Evolutionary conservation across 2,888 invertebrate species (phyloP), one percentile per base, ranked within the genome.

Genomic region (Opisthograptis luteolata): DNA sequence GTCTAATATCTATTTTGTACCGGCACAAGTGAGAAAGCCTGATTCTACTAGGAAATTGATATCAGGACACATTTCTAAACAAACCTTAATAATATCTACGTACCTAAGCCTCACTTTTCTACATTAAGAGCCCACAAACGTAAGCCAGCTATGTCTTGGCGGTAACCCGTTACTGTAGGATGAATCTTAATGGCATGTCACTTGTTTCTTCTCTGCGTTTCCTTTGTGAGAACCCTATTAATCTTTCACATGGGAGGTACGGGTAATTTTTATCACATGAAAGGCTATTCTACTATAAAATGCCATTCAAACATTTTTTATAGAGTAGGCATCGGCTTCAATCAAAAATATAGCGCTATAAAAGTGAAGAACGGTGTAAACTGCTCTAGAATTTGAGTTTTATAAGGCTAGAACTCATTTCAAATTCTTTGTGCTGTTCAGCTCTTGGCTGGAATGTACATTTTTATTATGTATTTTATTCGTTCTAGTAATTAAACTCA

Each of bases 141-240:
- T 37, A 25, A 37, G 32, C 24, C 17, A 24, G 30, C 17, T 12
- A 28, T 24, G 4, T 25, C 31, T 24, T 15, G 3, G 5, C 13
- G 1, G 31, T 17, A 30, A 17, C 47, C 17, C 27, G 3, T 25
- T 17, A 9, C 28, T 41, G 34, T 41, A 12, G 35, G 41, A 24
- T 25, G 34, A 35, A 47, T 47, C 37, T 37, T 53, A 40, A 47
- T 57, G 54, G 35, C 14, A 40, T 27, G 47, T 50, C 57, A 49
- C 40, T 47, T 50, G 46, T 46, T 27, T 50, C 34, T 20, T 49
- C 45, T 50, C 44, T 15, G 40, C 30, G 22, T 43, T 40, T 43
- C 34, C 27, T 50, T 50, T 31, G 30, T 42, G 27, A 42, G 41
- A 42, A 36, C 48, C 48, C 41, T 42, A 48, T 48, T 41, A 48